Base-by-base conservation (phyloP, 2,113 vertebrate genomes). In the Cyphomyrus plagiostoma region DNA sequence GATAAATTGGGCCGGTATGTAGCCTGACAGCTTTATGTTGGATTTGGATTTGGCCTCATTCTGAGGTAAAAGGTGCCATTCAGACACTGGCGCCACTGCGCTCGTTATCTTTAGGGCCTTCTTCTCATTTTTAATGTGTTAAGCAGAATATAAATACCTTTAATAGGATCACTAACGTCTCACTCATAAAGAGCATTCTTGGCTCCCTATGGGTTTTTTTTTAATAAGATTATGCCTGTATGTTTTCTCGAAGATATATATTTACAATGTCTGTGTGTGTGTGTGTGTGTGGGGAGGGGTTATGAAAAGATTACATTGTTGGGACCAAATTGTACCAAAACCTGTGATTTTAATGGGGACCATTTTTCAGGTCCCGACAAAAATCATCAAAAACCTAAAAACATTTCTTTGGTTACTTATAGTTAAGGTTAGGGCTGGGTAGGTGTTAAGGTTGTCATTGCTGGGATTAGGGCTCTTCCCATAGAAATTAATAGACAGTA, bases 121-220 rank as follows among this genome's bases (percentile, higher is more conserved):
- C 62, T 49, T 86, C 84, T 86, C n/a, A 53, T 26, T 87, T 87
- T 87, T 87, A 49, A 87, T 87, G 48, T 87, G 85, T 53, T 56
- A 87, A 87, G 26, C 49, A 19, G 85, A 87, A 87, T 26, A 87
- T 87, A 35, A 87, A 87, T 21, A 87, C n/a, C 9, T 56, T 87
- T 50, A 53, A 87, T 26, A 15, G 26, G 48, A 11, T 53, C 11
- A 48, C 53, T 87, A 30, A 52, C 13, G 30, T 87, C 49, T 53
- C 50, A 87, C 48, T 53, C 85, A 53, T 53, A 26, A 35, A 19
- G 48, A 52, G 13, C 4, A 35, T 26, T 50, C 85, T 35, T 87
- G 48, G 50, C 48, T 53, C 50, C 9, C 4, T 2, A 1, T 52
- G 0, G 3, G 11, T 1, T 26, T 48, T 45, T 52, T 87, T 53